Conservation (phyloP, 1,140 invertebrate species). For the Lucilia cuprina region DNA sequence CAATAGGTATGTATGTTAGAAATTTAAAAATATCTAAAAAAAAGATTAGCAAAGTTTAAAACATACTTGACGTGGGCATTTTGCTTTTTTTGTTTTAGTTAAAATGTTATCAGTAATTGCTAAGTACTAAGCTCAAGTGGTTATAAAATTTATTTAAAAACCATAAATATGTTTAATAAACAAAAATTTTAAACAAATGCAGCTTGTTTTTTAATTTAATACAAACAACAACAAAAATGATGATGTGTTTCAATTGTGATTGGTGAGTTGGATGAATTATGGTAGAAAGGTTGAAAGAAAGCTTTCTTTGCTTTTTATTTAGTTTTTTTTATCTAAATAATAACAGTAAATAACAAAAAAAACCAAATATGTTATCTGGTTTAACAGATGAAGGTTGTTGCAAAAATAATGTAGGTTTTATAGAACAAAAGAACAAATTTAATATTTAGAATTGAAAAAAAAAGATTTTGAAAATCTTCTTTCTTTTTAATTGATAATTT, state of each 20-base stretch:
- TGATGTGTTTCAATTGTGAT: slow-evolving; percentile 28
- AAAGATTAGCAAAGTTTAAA: not conserved
- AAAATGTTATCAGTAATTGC: not conserved
- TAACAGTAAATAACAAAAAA: not conserved
- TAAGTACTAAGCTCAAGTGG: not conserved
- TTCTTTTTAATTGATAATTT: too few species aligned
- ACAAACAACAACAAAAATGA: not conserved
- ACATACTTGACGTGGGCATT: not conserved
- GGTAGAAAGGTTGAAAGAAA: not conserved
- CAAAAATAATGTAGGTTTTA: too few species aligned
- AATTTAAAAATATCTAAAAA: too few species aligned
- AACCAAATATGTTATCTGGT: too few species aligned
- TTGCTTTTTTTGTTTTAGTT: not conserved
- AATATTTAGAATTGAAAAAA: too few species aligned
- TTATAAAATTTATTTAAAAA: not conserved
- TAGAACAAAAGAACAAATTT: too few species aligned
- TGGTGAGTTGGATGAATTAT: not conserved
- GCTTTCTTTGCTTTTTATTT: not conserved
- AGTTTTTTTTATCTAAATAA: not conserved
- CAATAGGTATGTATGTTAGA: too few species aligned
- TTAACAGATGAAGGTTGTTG: too few species aligned
- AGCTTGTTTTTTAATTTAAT: slow-evolving; percentile 10
- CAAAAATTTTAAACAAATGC: slow-evolving; percentile 9
- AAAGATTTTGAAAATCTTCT: too few species aligned
- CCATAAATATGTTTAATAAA: not conserved